phyloP scores from a whole-genome alignment of 1,140 invertebrate genomes.

The Lordiphosa stackelbergi region DNA sequence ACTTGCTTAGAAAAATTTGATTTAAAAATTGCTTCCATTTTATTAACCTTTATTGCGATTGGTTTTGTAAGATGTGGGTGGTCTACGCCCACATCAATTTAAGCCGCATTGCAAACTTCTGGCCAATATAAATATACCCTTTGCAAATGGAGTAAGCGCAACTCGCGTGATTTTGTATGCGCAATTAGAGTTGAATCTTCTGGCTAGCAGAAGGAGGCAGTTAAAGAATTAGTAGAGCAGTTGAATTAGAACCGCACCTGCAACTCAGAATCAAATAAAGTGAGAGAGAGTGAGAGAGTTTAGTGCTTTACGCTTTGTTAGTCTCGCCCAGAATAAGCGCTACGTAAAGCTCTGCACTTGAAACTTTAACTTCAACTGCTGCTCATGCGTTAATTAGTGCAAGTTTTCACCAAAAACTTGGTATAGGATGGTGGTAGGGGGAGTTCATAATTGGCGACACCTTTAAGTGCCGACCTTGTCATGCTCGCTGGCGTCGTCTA shows the following conservation, averaged over 20 bases:
- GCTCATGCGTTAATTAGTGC: constrained; percentile 65
- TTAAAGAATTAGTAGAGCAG: constrained; percentile 49
- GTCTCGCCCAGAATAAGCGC: constrained; percentile 38
- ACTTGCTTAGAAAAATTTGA: too few relatives aligned
- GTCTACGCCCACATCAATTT: too few relatives aligned
- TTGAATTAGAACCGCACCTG: constrained; percentile 46
- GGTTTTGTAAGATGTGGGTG: too few relatives aligned
- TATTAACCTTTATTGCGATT: too few relatives aligned
- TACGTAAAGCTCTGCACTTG: constrained; percentile 52
- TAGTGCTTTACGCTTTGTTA: constrained; percentile 58
- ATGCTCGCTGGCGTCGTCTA: constrained; percentile 71
- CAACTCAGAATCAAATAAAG: constrained; percentile 25
- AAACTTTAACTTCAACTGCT: constrained; percentile 3
- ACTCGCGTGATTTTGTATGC: constrained; percentile 14
- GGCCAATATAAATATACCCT: background rate
- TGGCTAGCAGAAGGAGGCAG: constrained; percentile 9
- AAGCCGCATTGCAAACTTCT: too few relatives aligned
- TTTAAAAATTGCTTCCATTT: too few relatives aligned
- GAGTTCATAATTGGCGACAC: constrained; percentile 64
- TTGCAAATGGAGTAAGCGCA: background rate
- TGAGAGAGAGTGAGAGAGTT: constrained; percentile 5
- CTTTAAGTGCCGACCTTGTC: constrained; percentile 73
- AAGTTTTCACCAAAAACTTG: constrained; percentile 52
- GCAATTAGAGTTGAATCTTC: constrained; percentile 49
- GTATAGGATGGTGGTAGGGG: background rate